phyloP scores from a whole-genome alignment of 2,888 invertebrate genomes.

The Alentia gelatinosa region DNA sequence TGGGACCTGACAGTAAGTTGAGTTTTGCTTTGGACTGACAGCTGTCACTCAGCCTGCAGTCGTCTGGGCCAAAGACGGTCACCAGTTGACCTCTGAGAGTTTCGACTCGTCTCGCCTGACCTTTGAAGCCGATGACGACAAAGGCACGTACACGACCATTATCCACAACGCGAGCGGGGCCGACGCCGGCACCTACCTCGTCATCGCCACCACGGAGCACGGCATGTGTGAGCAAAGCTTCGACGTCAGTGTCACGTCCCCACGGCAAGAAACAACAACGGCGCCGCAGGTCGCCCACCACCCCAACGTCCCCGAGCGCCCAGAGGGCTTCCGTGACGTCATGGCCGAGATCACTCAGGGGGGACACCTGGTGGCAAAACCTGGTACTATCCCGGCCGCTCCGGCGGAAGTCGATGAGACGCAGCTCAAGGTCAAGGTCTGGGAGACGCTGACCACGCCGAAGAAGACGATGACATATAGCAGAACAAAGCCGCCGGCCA shows the following conservation, averaged over 20 bases:
- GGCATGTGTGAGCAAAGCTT: background rate
- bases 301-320: background rate
- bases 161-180: background rate
- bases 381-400: too few relatives aligned
- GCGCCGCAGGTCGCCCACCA: background rate
- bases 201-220: background rate
- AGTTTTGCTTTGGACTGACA: conserved; percentile 14
- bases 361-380: background rate
- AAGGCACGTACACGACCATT: background rate
- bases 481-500: background rate
- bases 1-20: background rate
- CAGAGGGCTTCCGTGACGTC: background rate
- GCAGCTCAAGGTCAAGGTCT: conserved; percentile 16
- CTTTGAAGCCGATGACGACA: conserved; percentile 4
- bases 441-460: background rate
- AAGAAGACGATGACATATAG: background rate
- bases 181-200: background rate
- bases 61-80: background rate
- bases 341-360: conserved; percentile 13
- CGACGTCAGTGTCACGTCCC: background rate
- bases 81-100: background rate
- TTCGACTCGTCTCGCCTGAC: background rate
- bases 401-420: background rate
- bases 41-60: background rate
- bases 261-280: background rate